phyloP scores from a whole-genome alignment of 2,888 invertebrate genomes.

The Diarsia dahlii region DNA sequence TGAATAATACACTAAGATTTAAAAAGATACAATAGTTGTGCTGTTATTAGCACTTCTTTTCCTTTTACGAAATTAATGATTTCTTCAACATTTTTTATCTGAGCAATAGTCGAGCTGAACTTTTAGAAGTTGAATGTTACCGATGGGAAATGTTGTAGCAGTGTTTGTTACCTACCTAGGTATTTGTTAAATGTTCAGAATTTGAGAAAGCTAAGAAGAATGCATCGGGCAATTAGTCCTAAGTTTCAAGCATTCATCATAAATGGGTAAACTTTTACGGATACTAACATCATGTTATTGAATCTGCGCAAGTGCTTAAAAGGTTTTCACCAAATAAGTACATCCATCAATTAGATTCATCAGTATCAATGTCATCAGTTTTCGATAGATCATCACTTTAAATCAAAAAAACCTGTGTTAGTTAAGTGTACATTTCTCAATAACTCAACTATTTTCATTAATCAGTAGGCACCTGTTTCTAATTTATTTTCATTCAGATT shows the following conservation, averaged over 20 bases:
- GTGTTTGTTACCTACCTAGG: background rate
- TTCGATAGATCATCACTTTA: no score
- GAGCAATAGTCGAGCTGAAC: background rate
- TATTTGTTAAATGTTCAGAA: background rate
- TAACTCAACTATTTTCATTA: background rate
- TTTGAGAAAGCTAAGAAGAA: background rate
- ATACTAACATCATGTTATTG: background rate
- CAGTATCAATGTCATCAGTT: background rate
- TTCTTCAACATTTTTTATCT: no score
- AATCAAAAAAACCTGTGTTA: no score
- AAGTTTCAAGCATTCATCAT: background rate
- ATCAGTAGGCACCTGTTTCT: no score
- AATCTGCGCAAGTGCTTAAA: background rate
- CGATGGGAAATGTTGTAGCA: no score
- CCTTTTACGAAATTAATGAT: background rate
- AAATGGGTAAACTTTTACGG: background rate
- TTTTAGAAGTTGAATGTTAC: background rate
- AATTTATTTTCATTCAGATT: background rate
- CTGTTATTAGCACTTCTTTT: background rate
- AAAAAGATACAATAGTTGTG: slow-evolving; percentile 8
- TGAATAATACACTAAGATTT: slow-evolving; percentile 4
- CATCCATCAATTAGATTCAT: background rate
- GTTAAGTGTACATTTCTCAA: no score
- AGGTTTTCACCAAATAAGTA: background rate
- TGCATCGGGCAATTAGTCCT: background rate